phyloP scores from a whole-genome alignment of 2,113 vertebrate species.

The Rousettus leschenaultii region DNA sequence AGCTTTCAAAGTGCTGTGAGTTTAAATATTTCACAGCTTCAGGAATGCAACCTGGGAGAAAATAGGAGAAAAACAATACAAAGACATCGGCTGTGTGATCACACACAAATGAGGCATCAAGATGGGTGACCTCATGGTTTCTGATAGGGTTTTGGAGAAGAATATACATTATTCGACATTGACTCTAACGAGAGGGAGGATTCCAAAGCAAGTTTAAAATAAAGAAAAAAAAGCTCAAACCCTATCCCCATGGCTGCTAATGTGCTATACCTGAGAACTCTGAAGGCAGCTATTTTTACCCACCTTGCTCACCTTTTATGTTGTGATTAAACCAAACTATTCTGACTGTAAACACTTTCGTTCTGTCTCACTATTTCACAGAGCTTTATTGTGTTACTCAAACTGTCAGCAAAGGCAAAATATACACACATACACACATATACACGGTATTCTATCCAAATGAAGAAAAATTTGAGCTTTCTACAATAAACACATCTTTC shows the following conservation, averaged over 20 bases:
- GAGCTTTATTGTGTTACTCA: constrained; percentile 78
- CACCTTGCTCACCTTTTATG: neutral
- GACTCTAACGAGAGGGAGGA: neutral
- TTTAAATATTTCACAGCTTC: constrained; percentile 1
- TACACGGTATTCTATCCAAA: constrained; percentile 71
- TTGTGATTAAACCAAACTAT: constrained; percentile 54
- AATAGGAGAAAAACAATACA: neutral
- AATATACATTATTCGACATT: neutral
- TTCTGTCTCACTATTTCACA: constrained; percentile 66
- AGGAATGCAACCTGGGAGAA: neutral
- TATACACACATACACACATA: neutral
- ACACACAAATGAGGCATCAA: neutral
- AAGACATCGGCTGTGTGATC: neutral
- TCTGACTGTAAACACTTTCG: constrained; percentile 53
- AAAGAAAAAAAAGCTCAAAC: neutral
- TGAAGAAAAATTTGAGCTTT: constrained; percentile 82
- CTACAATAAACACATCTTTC: constrained; percentile 75
- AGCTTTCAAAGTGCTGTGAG: neutral
- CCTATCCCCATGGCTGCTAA: neutral
- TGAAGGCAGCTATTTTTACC: neutral
- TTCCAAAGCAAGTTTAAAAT: neutral
- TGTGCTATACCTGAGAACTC: neutral
- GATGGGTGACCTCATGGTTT: neutral
- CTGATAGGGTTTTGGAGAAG: neutral
- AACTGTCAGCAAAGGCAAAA: constrained; percentile 70